Evolutionary conservation across 92 coral and sea anemone genomes (phyloP).

Genomic region (Meandrina meandrites): DNA sequence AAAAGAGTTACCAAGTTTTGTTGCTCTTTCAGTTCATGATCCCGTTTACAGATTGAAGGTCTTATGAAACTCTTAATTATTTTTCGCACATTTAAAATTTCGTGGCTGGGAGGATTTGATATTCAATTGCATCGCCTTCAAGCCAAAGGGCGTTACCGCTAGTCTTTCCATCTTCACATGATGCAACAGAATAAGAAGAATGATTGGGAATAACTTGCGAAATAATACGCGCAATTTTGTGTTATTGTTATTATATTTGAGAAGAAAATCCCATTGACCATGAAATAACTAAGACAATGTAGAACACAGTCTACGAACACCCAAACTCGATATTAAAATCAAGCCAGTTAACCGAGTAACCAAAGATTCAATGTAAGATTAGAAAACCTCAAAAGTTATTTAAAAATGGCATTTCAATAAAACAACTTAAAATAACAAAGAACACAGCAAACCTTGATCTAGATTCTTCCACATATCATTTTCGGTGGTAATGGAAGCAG

Average conservation of each 20-base stretch:
- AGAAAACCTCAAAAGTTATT: neutral
- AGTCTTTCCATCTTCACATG: neutral
- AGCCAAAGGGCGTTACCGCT: neutral
- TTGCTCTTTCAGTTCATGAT: neutral
- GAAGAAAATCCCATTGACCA: neutral
- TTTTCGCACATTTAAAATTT: no score
- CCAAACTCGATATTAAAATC: neutral
- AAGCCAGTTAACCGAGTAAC: neutral
- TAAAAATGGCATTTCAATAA: neutral
- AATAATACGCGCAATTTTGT: neutral
- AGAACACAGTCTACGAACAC: neutral
- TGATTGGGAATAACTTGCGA: neutral
- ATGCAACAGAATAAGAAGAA: neutral
- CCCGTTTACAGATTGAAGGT: neutral
- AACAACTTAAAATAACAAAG: neutral
- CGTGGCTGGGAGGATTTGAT: neutral
- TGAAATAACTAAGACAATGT: neutral
- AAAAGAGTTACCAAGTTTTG: neutral
- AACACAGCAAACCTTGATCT: neutral
- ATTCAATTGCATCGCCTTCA: neutral
- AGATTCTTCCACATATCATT: slow-evolving; percentile 8
- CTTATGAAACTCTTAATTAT: neutral
- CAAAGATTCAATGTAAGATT: neutral
- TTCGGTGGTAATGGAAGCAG: neutral
- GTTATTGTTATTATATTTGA: neutral